A percentile compares a stretch with the other conserved stretches of the same genome.
Evolutionary conservation across 2,797 vertebrate species (phyloP).

Genomic region (Okamejei kenojei): DNA sequence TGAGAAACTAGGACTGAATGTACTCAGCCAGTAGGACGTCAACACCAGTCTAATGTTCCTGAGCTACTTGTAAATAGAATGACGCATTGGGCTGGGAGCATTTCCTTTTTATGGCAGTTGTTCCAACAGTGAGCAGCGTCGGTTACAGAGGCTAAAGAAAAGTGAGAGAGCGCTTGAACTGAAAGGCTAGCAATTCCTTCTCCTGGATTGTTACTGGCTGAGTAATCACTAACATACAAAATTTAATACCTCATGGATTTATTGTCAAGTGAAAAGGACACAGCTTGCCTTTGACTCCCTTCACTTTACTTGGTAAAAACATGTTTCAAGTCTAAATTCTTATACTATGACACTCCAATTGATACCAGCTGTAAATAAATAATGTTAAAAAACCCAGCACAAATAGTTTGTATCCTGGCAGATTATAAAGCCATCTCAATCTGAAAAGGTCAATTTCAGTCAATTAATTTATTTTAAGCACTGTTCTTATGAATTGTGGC

Average conservation of each 20-base stretch:
- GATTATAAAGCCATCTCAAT: neutral
- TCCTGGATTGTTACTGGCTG: neutral
- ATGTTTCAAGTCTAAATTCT: constrained; percentile 22
- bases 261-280: constrained; percentile 24
- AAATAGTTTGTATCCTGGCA: neutral
- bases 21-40: constrained; percentile 2
- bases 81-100: constrained; percentile 11
- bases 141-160: neutral
- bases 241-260: constrained; percentile 26
- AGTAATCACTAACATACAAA: constrained; percentile 18
- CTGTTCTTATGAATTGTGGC: neutral
- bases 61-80: constrained; percentile 14
- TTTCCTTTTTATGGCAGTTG: constrained; percentile 32
- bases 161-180: neutral
- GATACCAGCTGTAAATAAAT: constrained; percentile 33
- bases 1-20: constrained; percentile 12
- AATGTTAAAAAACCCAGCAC: neutral
- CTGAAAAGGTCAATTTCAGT: constrained; percentile 25
- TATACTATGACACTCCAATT: constrained; percentile 26
- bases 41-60: constrained; percentile 27
- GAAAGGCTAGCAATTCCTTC: neutral
- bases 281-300: neutral
- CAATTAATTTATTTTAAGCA: constrained; percentile 30
- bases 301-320: constrained; percentile 17
- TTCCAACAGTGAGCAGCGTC: neutral